phyloP scores from a whole-genome alignment of 2,888 invertebrate species.

The Phengaris arion region DNA sequence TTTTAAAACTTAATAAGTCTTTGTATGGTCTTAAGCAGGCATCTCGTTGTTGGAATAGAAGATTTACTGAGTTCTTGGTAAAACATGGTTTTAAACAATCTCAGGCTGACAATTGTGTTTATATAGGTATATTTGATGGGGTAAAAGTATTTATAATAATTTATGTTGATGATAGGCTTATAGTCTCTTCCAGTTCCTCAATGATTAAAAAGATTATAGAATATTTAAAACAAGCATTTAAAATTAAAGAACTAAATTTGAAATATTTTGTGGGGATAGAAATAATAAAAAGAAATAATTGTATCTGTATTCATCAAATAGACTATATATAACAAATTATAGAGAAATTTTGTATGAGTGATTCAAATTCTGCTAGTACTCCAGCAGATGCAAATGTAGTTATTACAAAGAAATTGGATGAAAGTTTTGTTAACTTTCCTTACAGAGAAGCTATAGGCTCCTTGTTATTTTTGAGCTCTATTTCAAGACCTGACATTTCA shows the following conservation, averaged over 20 bases:
- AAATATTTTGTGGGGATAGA: constrained; percentile 31
- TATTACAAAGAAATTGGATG: constrained; percentile 32
- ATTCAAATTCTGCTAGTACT: constrained; percentile 34
- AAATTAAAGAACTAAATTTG: constrained; percentile 40
- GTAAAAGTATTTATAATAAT: constrained; percentile 41
- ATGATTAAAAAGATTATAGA: constrained; percentile 32
- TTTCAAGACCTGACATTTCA: background rate
- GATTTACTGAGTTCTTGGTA: constrained; percentile 34
- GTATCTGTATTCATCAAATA: no score
- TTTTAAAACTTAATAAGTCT: constrained; percentile 41
- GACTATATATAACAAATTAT: no score
- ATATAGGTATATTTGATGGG: constrained; percentile 37
- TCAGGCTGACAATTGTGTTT: constrained; percentile 30
- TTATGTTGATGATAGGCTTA: constrained; percentile 45
- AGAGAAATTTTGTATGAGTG: no score
- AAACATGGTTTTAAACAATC: constrained; percentile 41
- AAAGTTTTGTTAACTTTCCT: constrained; percentile 34
- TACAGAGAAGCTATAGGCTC: constrained; percentile 40
- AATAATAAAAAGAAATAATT: no score
- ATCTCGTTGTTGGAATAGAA: constrained; percentile 31
- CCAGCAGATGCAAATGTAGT: constrained; percentile 36
- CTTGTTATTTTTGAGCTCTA: constrained; percentile 37
- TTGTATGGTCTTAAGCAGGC: constrained; percentile 31
- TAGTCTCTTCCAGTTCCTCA: constrained; percentile 36
- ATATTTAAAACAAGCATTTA: constrained; percentile 39